A percentile compares a stretch with the other conserved stretches of the same genome.
Evolutionary conservation across 2,113 vertebrate genomes (phyloP).

Genomic region (Leuciscus idus): DNA sequence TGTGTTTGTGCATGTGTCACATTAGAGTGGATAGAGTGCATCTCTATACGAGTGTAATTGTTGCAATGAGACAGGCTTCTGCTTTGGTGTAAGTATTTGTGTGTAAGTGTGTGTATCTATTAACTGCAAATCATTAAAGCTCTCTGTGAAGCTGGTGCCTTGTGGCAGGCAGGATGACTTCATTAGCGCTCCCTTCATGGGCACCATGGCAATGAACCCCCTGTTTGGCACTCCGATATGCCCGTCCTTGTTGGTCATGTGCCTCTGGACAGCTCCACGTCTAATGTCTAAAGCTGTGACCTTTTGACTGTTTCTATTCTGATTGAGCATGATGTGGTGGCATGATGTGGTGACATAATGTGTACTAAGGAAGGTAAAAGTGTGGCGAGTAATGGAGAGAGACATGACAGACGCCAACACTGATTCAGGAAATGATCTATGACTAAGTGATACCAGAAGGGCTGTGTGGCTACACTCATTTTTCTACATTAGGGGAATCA

Average conservation of each 20-base stretch:
- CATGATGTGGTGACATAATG: constrained; percentile 12
- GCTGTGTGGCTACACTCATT: constrained; percentile 22
- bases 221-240: constrained; percentile 29
- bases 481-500: not conserved
- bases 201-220: constrained; percentile 64
- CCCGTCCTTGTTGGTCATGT: constrained; percentile 49
- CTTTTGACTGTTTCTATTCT: not conserved
- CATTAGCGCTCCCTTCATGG: constrained; percentile 66
- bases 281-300: not conserved
- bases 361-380: not conserved
- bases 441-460: constrained; percentile 51
- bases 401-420: constrained; percentile 51
- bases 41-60: constrained; percentile 28
- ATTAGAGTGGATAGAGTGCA: constrained; percentile 15
- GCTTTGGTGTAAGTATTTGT: constrained; percentile 19
- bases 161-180: constrained; percentile 66
- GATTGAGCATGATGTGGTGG: constrained; percentile 4
- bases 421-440: constrained; percentile 61
- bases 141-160: constrained; percentile 61
- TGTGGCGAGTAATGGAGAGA: constrained; percentile 5
- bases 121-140: constrained; percentile 11
- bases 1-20: not conserved
- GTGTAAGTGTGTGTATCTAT: constrained; percentile 15
- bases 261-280: constrained; percentile 54
- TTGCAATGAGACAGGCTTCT: constrained; percentile 15